Percentiles rank a stretch among this genome's conserved stretches.
phyloP scores from a whole-genome alignment of 2,113 vertebrate genomes.

The Kryptolebias marmoratus region DNA sequence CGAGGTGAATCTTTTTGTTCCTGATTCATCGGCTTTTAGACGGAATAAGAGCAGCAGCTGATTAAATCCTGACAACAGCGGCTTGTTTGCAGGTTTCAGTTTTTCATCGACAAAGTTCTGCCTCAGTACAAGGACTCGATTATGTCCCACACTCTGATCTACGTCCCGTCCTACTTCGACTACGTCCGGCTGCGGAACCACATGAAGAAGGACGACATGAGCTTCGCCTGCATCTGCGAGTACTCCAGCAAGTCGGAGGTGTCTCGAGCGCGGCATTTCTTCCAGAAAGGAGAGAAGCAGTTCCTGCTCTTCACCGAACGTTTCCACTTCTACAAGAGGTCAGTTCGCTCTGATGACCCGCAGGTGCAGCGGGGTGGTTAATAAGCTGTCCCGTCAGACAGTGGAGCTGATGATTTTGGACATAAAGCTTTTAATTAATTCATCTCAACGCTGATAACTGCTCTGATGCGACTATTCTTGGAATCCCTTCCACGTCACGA shows the following conservation, averaged over 20 bases:
- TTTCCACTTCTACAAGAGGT: conserved; percentile 99
- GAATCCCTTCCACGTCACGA: background rate
- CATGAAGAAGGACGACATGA: conserved; percentile 92
- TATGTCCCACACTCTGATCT: conserved; percentile 96
- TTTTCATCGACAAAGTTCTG: conserved; percentile 90
- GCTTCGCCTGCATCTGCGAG: conserved; percentile 89
- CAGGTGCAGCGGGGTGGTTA: too few relatives aligned
- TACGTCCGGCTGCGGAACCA: conserved; percentile 94
- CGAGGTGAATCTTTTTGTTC: background rate
- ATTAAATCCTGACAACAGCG: background rate
- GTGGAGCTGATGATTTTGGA: too few relatives aligned
- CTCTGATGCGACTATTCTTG: background rate
- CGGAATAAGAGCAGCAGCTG: too few relatives aligned
- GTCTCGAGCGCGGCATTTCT: conserved; percentile 88
- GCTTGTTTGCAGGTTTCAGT: conserved; percentile 85
- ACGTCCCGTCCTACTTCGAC: conserved; percentile 94
- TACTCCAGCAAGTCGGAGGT: conserved; percentile 86
- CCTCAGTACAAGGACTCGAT: conserved; percentile 94
- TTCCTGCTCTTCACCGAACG: conserved; percentile 94
- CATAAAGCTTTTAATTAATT: too few relatives aligned
- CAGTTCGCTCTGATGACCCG: conserved; percentile 11
- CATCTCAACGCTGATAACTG: too few relatives aligned
- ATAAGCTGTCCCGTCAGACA: too few relatives aligned
- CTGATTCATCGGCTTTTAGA: too few relatives aligned
- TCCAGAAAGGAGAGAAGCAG: conserved; percentile 89